Evolutionary conservation across 2,797 vertebrate genomes (phyloP), one percentile per base, ranked within the genome.

Genomic region (Neosalanx taihuensis): DNA sequence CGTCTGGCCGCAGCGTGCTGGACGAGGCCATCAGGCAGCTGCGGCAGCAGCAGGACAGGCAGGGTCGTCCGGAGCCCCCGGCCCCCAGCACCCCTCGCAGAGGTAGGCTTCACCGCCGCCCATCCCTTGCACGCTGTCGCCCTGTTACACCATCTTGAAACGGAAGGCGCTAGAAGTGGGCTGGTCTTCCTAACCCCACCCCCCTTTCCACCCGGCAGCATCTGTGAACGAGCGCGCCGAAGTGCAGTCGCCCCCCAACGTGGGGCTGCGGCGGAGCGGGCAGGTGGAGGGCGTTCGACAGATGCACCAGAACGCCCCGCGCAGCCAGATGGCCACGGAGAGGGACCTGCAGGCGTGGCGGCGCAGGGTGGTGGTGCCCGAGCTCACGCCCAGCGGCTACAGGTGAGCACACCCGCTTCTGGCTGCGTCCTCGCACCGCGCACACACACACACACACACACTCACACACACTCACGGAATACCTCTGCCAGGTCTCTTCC

Each of bases 211-310:
- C 51, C 1, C 10, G 41, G 41, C 77, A 98, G 96, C 92, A 73
- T 97, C 95, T 49, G 90, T 94, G 76, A 96, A 94, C 56, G 92
- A 94, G 13, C 94, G 95, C 30, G 90, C 92, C 15, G 97, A 98
- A 18, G 93, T 97, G 70, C 94, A 96, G 81, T 97, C 96, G 0
- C 93, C 96, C 0, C 95, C 97, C 31, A 97, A 96, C 63, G 97
- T 98, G 49, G 97, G 95, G 4, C 89, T 98, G 64, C 92, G 97
- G 4, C 96, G 96, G 35, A 98, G 96, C 1, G 97, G 96, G 7
- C 97, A 99, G 85, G 96, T 98, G 76, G 97, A 99, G 86, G 97
- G 97, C 0, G 96, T 98, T 17, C 94, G 96, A 18, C 98, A 98
- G 81, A 97, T 98, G 97, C 97, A 98, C 83, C 96, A 97, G 79